These are phyloP conservation scores for Coracopsis vasa DNA, from an alignment of 2,113 vertebrate species.

Conservation along the genomic window DNA sequence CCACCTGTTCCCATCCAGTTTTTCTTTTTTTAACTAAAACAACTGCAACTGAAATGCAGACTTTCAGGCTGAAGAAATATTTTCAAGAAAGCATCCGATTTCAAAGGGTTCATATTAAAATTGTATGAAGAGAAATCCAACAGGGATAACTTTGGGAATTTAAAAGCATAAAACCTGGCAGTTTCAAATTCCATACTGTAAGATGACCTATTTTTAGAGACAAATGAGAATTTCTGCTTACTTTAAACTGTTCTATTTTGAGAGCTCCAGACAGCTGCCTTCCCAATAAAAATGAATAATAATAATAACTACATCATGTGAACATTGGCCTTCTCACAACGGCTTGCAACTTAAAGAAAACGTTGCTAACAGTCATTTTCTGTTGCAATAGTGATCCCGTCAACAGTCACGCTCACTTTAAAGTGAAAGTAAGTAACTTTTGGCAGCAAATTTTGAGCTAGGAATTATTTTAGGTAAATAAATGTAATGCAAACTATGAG, in stretches of 20 bases:
- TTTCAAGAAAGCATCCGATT: slow-evolving; percentile 10
- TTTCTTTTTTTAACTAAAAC: slow-evolving; percentile 14
- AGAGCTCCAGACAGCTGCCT: slow-evolving; percentile 9
- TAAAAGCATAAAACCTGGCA: slow-evolving; percentile 3
- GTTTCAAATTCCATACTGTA: slow-evolving; percentile 24
- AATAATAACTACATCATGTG: slow-evolving; percentile 34
- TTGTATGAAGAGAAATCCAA: slow-evolving; percentile 5
- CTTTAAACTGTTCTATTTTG: slow-evolving; percentile 39
- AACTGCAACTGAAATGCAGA: background rate
- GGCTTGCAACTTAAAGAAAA: background rate
- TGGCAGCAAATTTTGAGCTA: background rate
- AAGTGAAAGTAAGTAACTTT: background rate
- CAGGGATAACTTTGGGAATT: slow-evolving; percentile 15
- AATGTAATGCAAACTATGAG: background rate
- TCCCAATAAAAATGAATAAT: slow-evolving; percentile 13
- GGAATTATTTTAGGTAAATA: background rate
- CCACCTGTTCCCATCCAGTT: slow-evolving; percentile 24
- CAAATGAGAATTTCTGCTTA: slow-evolving; percentile 5
- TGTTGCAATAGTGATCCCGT: rapidly evolving
- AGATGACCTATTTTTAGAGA: slow-evolving; percentile 30
- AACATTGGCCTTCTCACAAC: background rate
- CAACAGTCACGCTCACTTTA: background rate
- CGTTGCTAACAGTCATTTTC: background rate
- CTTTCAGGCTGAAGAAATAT: background rate
- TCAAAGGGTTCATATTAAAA: slow-evolving; percentile 50